These are phyloP conservation scores for Patagioenas fasciata DNA, from an alignment of 2,113 vertebrate species.

Conservation along the genomic window DNA sequence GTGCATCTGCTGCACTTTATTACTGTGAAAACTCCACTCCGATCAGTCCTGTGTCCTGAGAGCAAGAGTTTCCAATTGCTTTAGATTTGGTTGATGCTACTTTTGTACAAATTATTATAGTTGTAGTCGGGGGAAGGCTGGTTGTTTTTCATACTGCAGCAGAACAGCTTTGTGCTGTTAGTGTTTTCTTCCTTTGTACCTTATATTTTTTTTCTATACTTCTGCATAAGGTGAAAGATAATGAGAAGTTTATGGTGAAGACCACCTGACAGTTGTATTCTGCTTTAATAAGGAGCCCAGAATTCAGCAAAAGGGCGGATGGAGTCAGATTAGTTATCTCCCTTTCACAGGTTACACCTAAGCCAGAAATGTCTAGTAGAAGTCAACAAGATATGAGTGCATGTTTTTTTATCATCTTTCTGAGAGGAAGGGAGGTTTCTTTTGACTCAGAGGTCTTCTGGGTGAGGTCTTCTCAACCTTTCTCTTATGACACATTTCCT, in stretches of 20 bases:
- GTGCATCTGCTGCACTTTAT: not conserved
- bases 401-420: slow-evolving; percentile 48
- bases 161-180: not conserved
- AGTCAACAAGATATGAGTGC: slow-evolving; percentile 17
- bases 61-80: not conserved
- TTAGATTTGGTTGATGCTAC: not conserved
- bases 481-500: slow-evolving; percentile 62
- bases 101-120: not conserved
- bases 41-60: not conserved
- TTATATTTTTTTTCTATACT: not conserved
- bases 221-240: not conserved
- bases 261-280: not conserved
- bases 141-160: not conserved
- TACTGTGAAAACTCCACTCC: not conserved
- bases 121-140: not conserved
- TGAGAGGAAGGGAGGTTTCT: slow-evolving; percentile 55
- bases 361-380: not conserved
- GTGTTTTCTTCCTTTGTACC: not conserved
- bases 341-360: not conserved
- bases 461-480: slow-evolving; percentile 54
- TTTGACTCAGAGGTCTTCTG: slow-evolving; percentile 22
- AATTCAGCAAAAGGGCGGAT: not conserved
- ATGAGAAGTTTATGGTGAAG: not conserved
- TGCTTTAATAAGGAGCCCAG: not conserved
- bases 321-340: slow-evolving; percentile 9